Evolutionary conservation across 2,797 vertebrate species (phyloP), one percentile per base, ranked within the genome.

Genomic region (Emys orbicularis): DNA sequence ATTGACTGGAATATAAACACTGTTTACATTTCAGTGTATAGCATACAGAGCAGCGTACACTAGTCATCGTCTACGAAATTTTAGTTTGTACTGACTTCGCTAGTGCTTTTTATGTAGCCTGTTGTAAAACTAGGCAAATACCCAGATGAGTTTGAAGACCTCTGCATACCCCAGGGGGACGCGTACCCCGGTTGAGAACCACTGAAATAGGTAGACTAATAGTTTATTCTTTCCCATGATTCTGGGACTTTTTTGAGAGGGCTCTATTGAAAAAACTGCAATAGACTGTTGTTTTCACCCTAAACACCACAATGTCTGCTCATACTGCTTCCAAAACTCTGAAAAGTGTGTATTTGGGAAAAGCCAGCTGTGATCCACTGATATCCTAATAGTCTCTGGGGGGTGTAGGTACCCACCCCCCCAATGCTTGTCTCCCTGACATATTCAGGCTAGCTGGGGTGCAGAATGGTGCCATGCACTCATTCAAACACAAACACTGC

Each of bases 231-330:
- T 87, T 53, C 52, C 18, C 18, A 44, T 3, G 57, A 47, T 4
- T 49, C 8, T 19, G 4, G 19, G 11, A 65, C 49, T 52, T n/a
- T 37, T n/a, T 83, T 50, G 23, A 83, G 49, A 19, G 74, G 41
- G 52, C 61, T 37, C 74, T 82, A 94, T 85, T 81, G 25, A 31
- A 90, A 76, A 49, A 15, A 49, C 16, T 25, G 7, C 1, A 1
- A 1, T 5, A 44, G 25, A 61, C 37, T 44, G 19, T 0, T 52
- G 0, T 29, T 34, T 53, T 74, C 23, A n/a, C 27, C 6, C 37
- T 12, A 68, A 80, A 56, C 54, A 44, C 41, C 44, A 23, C 59
- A 53, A 29, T 25, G 23, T 49, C 68, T 59, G n/a, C 27, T 31
- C 54, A 27, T 87, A 57, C 52, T 37, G 61, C 21, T 29, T 76